Conservation (phyloP, 1,140 invertebrate genomes). For the Pinna nobilis region DNA sequence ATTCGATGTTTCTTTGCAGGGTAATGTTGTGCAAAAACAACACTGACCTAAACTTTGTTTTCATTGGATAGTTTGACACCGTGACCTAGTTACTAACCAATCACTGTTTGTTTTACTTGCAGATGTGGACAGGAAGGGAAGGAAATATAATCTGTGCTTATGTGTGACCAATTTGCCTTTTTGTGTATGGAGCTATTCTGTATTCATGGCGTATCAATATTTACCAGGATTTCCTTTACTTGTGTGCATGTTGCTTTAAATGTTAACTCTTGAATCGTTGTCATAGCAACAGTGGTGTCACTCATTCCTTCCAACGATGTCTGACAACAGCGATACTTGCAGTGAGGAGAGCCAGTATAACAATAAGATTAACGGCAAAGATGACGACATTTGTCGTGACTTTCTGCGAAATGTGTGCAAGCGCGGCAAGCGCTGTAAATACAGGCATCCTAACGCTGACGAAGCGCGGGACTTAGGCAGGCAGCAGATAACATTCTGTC, state of each 20-base stretch:
- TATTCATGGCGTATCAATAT: no score
- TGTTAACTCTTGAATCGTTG: background rate
- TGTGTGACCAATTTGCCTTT: no score
- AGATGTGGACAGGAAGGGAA: no score
- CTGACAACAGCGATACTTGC: constrained; percentile 68
- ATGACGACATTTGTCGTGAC: constrained; percentile 77
- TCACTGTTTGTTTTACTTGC: no score
- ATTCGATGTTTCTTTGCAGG: no score
- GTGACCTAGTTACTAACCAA: no score
- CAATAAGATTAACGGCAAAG: constrained; percentile 48
- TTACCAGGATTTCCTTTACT: no score
- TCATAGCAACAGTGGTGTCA: background rate
- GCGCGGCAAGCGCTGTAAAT: constrained; percentile 86
- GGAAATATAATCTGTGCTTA: no score
- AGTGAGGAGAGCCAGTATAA: constrained; percentile 59
- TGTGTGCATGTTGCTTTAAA: constrained; percentile 1
- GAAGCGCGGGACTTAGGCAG: constrained; percentile 57
- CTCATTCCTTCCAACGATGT: constrained; percentile 50
- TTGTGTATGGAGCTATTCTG: no score
- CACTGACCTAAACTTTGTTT: no score
- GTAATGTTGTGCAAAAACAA: no score
- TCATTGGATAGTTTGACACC: no score
- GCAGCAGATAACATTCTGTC: constrained; percentile 83
- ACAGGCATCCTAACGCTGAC: constrained; percentile 64
- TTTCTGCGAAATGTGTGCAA: constrained; percentile 82